Conservation (phyloP, 2,113 vertebrate species). For the Orientallactaga bullata region DNA sequence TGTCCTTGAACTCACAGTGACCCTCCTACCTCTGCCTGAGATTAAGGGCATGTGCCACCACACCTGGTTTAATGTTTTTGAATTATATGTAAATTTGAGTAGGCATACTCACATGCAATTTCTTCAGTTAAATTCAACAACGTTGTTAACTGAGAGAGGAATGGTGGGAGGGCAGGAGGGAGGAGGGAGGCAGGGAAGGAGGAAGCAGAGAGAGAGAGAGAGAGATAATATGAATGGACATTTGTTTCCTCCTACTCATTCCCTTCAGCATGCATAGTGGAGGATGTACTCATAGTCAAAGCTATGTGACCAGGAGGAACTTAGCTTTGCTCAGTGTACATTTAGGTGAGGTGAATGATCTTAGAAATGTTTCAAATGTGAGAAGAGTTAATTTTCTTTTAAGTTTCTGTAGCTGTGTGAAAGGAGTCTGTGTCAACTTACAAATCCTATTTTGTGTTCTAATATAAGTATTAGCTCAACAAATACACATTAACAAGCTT, state of each 20-base stretch:
- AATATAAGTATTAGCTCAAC: background rate
- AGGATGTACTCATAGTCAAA: background rate
- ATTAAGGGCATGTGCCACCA: too few species aligned
- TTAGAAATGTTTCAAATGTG: background rate
- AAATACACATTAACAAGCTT: background rate
- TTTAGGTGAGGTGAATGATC: background rate
- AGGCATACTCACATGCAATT: background rate
- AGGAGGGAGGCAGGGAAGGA: background rate
- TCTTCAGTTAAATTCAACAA: conserved; percentile 9
- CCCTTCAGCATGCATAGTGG: background rate
- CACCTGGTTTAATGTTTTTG: too few species aligned
- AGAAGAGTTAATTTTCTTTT: conserved; percentile 27
- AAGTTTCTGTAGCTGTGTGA: background rate
- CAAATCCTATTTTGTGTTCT: background rate
- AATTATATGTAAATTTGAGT: background rate
- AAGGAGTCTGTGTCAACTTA: background rate
- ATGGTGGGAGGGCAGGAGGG: background rate
- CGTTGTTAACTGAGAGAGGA: background rate
- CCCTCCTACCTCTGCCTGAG: too few species aligned
- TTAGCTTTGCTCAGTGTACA: background rate
- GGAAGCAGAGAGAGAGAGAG: background rate
- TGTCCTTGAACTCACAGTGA: too few species aligned
- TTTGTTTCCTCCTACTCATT: background rate
- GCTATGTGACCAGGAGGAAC: background rate
- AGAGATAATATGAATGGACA: background rate